phyloP scores from a whole-genome alignment of 2,113 vertebrate species.

The Paradoxurus hermaphroditus region DNA sequence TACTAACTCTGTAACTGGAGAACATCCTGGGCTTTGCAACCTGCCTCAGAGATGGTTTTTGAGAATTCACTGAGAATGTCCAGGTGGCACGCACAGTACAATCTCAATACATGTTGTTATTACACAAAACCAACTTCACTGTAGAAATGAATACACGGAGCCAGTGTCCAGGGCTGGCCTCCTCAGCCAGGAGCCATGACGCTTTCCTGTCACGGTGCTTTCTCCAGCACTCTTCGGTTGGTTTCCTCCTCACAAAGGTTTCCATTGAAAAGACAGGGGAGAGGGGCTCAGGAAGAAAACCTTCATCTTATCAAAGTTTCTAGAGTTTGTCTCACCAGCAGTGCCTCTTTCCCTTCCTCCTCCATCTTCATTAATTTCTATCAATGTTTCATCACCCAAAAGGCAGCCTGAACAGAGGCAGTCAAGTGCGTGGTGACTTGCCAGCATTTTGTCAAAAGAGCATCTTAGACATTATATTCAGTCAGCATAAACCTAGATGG shows the following conservation, averaged over 20 bases:
- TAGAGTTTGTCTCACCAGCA: neutral
- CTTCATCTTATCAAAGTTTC: neutral
- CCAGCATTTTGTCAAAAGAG: neutral
- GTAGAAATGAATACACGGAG: neutral
- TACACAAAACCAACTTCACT: neutral
- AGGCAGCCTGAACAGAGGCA: neutral
- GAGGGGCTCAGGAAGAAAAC: neutral
- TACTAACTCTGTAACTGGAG: neutral
- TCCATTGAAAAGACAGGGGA: neutral
- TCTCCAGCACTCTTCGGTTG: neutral
- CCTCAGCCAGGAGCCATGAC: fast-evolving
- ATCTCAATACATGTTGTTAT: neutral
- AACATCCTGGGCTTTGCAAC: neutral
- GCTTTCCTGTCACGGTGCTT: neutral
- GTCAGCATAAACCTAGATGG: too few species aligned
- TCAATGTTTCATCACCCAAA: neutral
- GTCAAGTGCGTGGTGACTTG: neutral
- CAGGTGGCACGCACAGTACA: neutral
- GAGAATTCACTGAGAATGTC: neutral
- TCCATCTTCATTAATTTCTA: neutral
- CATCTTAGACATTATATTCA: neutral
- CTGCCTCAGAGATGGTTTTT: neutral
- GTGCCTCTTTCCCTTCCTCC: neutral
- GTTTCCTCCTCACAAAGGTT: neutral
- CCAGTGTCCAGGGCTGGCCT: neutral